phyloP scores from a whole-genome alignment of 2,888 invertebrate species.

The Plagodis pulveraria region DNA sequence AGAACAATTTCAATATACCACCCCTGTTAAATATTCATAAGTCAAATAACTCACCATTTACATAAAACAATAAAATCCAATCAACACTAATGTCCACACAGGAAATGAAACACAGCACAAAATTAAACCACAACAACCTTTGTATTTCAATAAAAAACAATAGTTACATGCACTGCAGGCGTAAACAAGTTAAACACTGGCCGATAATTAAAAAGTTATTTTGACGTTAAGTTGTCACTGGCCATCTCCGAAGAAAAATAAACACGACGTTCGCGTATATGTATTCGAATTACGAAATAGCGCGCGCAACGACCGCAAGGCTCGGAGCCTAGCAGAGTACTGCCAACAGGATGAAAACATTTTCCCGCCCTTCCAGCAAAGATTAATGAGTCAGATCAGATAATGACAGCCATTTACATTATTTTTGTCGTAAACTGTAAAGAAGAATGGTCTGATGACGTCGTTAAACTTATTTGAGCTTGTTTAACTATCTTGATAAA shows the following conservation, averaged over 20 bases:
- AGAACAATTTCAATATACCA: neutral
- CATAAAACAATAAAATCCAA: conserved; percentile 51
- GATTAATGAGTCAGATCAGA: conserved; percentile 50
- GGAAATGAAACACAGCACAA: conserved; percentile 20
- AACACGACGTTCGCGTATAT: conserved; percentile 50
- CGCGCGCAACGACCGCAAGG: conserved; percentile 52
- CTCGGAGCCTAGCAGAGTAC: conserved; percentile 63
- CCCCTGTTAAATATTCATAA: conserved; percentile 25
- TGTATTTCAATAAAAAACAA: neutral
- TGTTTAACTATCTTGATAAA: conserved; percentile 1
- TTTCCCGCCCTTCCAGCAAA: conserved; percentile 68
- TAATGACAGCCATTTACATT: conserved; percentile 37
- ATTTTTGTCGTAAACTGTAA: conserved; percentile 31
- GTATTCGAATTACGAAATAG: conserved; percentile 43
- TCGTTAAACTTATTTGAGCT: conserved; percentile 20
- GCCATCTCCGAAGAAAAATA: conserved; percentile 25
- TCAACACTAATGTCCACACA: conserved; percentile 45
- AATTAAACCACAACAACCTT: neutral
- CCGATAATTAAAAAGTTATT: conserved; percentile 9
- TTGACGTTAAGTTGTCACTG: conserved; percentile 5
- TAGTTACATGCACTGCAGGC: no score
- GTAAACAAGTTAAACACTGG: neutral
- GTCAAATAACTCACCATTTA: conserved; percentile 46
- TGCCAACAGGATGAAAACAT: conserved; percentile 52
- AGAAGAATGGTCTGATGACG: conserved; percentile 30